These are phyloP conservation scores for Pocota personata DNA, from an alignment of 2,888 invertebrate genomes.

Conservation along the genomic window DNA sequence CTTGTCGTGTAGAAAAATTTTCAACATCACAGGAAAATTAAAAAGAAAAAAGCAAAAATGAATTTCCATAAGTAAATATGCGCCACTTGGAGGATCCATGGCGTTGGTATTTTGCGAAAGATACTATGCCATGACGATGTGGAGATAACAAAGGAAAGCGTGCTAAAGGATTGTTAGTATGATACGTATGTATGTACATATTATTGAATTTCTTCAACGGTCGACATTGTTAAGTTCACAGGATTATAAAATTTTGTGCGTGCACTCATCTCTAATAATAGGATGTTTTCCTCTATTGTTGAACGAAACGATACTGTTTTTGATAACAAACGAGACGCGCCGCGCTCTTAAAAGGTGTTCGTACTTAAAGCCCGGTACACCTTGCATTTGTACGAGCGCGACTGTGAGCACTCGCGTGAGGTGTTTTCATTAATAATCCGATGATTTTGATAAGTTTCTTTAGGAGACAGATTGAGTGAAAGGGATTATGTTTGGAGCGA, in stretches of 20 bases:
- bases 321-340: neutral
- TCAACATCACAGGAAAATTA: neutral
- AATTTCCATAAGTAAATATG: slow-evolving; percentile 10
- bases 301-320: neutral
- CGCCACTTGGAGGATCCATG: neutral
- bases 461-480: neutral
- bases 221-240: neutral
- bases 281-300: neutral
- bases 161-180: neutral
- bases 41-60: neutral
- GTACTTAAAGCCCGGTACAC: neutral
- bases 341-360: neutral
- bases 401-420: neutral
- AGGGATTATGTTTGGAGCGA: neutral
- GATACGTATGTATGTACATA: neutral
- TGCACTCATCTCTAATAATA: slow-evolving; percentile 3
- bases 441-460: slow-evolving; percentile 5
- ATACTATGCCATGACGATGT: neutral
- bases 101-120: neutral
- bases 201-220: slow-evolving; percentile 2
- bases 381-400: neutral
- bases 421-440: neutral
- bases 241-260: neutral
- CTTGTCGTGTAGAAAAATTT: neutral
- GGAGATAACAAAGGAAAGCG: neutral